Base-by-base conservation (phyloP, 2,888 invertebrate genomes). In the Dynastes maya region DNA sequence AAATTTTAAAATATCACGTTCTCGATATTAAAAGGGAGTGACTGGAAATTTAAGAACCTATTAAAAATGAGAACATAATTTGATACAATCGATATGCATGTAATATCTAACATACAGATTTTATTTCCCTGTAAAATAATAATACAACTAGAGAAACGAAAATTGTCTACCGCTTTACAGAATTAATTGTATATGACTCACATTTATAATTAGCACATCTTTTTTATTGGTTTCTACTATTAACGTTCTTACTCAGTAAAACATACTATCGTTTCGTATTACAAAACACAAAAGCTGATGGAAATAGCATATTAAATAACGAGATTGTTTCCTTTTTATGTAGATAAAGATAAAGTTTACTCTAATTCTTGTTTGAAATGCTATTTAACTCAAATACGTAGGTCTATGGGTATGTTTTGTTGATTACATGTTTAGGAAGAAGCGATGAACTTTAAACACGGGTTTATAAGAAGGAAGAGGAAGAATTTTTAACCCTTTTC, bases 141-240 rank as follows among this genome's bases (percentile, higher is more conserved):
- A 58, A 2, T 58, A 2, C 8, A 58, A 45, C 45, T 45, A 8
- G 45, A 45, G 22, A 58, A 9, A 58, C 22, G 22, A 67, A 40
- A 67, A 32, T 63, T 67, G 22, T 16, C 11, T 40, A 22, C 8
- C 11, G 37, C 40, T 67, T 58, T 49, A 51, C 5, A 6, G 22
- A 74, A 45, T 74, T 49, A 45, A 45, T 61, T 61, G 45, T 61
- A 1, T 63, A 40, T 74, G 72, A 74, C 61, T 74, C 72, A 74
- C 16, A 61, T 63, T 74, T 74, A 74, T 74, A 74, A 74, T 74
- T 61, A 74, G 72, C 61, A 63, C 68, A 27, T 68, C 29, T 49
- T 68, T 45, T 58, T 68, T 51, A 63, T 63, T 68, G 49, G 27
- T 51, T 68, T 68, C 13, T 68, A 27, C 27, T 29, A 51, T 29